Base-by-base conservation (phyloP, 2,797 vertebrate species). In the Ptychadena robeensis region DNA sequence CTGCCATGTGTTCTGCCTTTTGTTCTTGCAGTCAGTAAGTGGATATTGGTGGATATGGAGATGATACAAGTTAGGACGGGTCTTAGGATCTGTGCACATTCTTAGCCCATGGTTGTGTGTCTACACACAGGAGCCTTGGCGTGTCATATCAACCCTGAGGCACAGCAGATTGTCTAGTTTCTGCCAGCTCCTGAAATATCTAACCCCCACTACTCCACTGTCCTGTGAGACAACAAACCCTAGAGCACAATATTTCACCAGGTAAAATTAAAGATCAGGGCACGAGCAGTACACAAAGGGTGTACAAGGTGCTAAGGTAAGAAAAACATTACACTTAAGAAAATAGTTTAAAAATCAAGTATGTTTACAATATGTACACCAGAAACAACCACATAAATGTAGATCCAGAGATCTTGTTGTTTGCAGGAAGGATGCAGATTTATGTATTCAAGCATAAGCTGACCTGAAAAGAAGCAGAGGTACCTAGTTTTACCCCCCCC, bases 101-200 rank as follows among this genome's bases (percentile, higher is more conserved):
- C 68, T 83, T 79, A 79, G 27, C 28, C 35, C 68, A 53, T 63
- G 53, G 38, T 37, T 83, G 10, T 67, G 37, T 82, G 61, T 79
- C 75, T 73, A 32, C 44, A 72, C 30, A 37, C n/a, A 59, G 31
- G 27, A 73, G 73, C 48, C 48, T 35, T 12, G n/a, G 68, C 44
- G 32, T 73, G 75, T 83, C 27, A 64, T 53, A 40, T 37, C 67
- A 67, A 34, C 82, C 75, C 40, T n/a, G 40, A 64, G 69, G 82
- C 68, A 38, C 35, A 59, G 28, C n/a, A 72, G 8, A 79, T 66
- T 30, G 59, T 44, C 15, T 40, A 72, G 38, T 48, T 30, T 70
- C 68, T 78, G 37, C 53, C 57, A 78, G 74, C 15, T 53, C 38
- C 67, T 27, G 35, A 38, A n/a, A 69, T 6, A 38, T 38, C 34